Base-by-base conservation (phyloP, 2,888 invertebrate species). In the Chymomyza fuscimana region DNA sequence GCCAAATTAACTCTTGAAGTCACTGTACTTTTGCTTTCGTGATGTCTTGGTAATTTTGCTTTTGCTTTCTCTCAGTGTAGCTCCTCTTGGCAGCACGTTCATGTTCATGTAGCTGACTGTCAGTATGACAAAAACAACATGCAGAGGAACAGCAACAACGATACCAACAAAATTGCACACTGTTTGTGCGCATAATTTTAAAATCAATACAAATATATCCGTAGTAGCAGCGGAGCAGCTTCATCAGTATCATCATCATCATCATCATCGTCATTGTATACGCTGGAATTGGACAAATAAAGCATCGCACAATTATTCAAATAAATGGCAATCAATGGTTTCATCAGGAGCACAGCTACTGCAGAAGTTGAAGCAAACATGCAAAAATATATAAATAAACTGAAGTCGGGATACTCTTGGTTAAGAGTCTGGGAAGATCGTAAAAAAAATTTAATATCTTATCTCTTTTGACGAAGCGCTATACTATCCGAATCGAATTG, bases 181-280 rank as follows among this genome's bases (percentile, higher is more conserved):
- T 79, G 85, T 91, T 91, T 90, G 82, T 85, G 88, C 85, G 90
- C 89, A 91, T 90, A 91, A 91, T 91, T 91, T 91, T 90, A 90
- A 91, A 91, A 91, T 90, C 91, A 91, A 91, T 91, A 91, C 90
- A 91, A 90, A 90, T 90, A 89, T 89, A 90, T 89, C 89, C 88
- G 76, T 89, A 25, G 58, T 22, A 15, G 22, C 16, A 54, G 19
- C 12, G 40, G 12, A 46, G 40, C 40, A 12, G 40, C 40, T 46
- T 46, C 40, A 46, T 46, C 40, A 46, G 40, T 46, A 46, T 25
- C 25, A 12, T 67, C 67, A 19, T 58, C 64, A 40, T 25, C 25
- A 12, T 67, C 67, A 40, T 59, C 63, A 54, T 69, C 69, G 58
- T 64, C 70, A 70, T 67, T 72, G 50, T 19, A 7, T 29, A 51